Base-by-base conservation (phyloP, 2,113 vertebrate species). In the Eulemur rufifrons region DNA sequence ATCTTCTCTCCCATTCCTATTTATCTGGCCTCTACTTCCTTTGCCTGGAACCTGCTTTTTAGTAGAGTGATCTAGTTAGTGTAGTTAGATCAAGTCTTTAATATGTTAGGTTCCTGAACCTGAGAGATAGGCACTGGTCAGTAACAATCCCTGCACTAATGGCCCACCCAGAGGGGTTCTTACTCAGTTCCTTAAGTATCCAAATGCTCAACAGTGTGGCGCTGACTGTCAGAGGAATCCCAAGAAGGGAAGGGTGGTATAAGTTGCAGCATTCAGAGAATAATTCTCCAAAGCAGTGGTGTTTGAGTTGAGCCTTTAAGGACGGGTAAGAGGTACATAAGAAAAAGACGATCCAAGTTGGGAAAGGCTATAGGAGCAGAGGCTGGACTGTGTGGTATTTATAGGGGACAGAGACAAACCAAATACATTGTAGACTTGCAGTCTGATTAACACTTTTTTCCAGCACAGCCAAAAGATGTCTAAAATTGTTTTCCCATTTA, bases 71-170 rank as follows among this genome's bases (percentile, higher is more conserved):
- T 73, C 86, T 86, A 59, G 5, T 52, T 50, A 94, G 59, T 21
- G 37, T 78, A 54, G 27, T 78, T 95, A 92, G n/a, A 61, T 90
- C 81, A 77, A 59, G n/a, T 84, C 9, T 25, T 90, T 54, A 61
- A 94, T 59, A 80, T 92, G 80, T 85, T 94, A 77, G 42, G 13
- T 78, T 73, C 42, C 89, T 54, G 37, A 95, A 89, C 52, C 42
- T 74, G 39, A 54, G 47, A 97, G 66, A 47, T 18, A 81, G n/a
- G 45, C 39, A n/a, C 23, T 69, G 29, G n/a, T 88, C 29, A 86
- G 66, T 34, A 83, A 34, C 39, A 86, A 66, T 81, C 50, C 84
- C 45, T 74, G 11, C 34, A 85, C 50, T 81, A 64, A 78, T 47
- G 69, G 39, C 63, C 23, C 17, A 14, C 61, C 18, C 80, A 77